phyloP scores from a whole-genome alignment of 2,113 vertebrate genomes.

The Istiophorus platypterus region DNA sequence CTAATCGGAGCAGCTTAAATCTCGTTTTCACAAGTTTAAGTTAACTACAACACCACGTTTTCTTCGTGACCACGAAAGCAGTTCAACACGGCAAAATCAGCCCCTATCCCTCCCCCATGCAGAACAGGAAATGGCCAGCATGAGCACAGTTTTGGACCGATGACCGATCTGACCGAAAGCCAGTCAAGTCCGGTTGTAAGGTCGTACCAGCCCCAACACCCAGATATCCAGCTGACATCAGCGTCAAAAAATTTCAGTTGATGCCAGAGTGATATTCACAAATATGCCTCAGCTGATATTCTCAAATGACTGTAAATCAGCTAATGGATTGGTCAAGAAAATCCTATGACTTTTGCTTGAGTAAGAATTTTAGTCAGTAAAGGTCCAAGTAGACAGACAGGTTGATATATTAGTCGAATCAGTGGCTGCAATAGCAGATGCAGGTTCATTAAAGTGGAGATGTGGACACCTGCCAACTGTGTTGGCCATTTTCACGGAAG shows the following conservation, averaged over 20 bases:
- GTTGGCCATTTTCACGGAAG: neutral
- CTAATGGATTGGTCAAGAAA: neutral
- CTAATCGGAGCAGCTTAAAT: no score
- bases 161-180: no score
- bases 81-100: no score
- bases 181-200: no score
- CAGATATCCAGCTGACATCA: neutral
- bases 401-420: neutral
- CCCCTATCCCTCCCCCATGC: no score
- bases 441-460: neutral
- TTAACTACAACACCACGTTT: no score
- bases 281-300: neutral
- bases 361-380: no score
- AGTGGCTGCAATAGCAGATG: neutral
- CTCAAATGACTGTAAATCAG: neutral
- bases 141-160: no score
- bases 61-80: no score
- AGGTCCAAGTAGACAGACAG: neutral
- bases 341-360: neutral
- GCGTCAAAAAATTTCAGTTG: no score
- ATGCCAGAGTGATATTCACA: neutral
- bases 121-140: no score
- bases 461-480: slow-evolving; percentile 7
- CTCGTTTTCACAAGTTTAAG: no score
- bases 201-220: neutral